phyloP scores from a whole-genome alignment of 2,797 vertebrate genomes.

The Danio aesculapii region DNA sequence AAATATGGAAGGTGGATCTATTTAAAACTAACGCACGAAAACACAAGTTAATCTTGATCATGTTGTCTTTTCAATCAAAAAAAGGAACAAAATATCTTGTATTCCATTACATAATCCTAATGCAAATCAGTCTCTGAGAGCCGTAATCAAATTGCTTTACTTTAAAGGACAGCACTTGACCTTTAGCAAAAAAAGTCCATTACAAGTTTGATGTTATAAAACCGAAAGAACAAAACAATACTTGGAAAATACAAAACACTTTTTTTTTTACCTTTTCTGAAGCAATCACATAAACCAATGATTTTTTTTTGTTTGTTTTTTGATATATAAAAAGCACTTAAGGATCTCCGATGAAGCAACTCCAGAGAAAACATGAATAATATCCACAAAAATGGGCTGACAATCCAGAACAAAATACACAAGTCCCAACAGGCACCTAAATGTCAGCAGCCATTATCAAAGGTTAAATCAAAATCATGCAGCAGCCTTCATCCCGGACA shows the following conservation, averaged over 20 bases:
- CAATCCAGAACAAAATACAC: constrained; percentile 38
- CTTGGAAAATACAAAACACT: constrained; percentile 38
- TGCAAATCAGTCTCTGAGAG: constrained; percentile 18
- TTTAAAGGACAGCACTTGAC: constrained; percentile 48
- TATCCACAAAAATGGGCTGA: constrained; percentile 35
- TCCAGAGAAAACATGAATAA: constrained; percentile 33
- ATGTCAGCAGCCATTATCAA: constrained; percentile 53
- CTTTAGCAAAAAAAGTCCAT: constrained; percentile 37
- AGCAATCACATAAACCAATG: constrained; percentile 33
- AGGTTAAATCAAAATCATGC: constrained; percentile 54
- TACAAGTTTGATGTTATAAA: constrained; percentile 41
- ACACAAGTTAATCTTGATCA: constrained; percentile 44
- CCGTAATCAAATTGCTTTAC: constrained; percentile 13
- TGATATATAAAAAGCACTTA: constrained; percentile 47
- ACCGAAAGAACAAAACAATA: constrained; percentile 38
- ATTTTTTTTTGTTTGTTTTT: neutral
- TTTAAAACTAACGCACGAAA: constrained; percentile 47
- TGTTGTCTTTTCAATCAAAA: constrained; percentile 24
- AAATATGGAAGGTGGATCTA: constrained; percentile 32
- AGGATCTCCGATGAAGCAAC: constrained; percentile 29
- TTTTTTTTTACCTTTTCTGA: neutral
- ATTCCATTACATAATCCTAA: constrained; percentile 27
- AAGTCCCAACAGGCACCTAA: constrained; percentile 48
- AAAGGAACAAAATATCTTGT: neutral
- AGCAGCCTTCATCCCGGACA: constrained; percentile 48